phyloP scores from a whole-genome alignment of 2,797 vertebrate species.

The Sebastes steindachneri region DNA sequence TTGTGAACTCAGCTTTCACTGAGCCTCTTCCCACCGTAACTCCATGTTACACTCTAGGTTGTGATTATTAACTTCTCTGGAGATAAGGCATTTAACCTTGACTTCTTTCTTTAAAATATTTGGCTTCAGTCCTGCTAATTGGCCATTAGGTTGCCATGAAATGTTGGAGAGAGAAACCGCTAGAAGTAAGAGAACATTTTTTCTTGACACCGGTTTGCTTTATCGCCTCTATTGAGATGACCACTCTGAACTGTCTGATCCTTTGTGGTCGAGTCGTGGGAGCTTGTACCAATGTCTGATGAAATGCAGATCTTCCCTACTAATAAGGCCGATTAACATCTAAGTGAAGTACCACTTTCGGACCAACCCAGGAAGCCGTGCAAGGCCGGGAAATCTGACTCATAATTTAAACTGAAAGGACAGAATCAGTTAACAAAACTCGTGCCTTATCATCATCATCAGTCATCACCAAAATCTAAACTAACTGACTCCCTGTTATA shows the following conservation, averaged over 20 bases:
- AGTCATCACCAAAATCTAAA: slow-evolving; percentile 36
- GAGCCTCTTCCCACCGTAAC: slow-evolving; percentile 17
- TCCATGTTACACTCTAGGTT: slow-evolving; percentile 35
- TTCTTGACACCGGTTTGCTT: slow-evolving; percentile 26
- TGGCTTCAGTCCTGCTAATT: slow-evolving; percentile 57
- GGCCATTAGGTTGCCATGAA: slow-evolving; percentile 43
- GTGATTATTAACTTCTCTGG: slow-evolving; percentile 58
- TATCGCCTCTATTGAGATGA: slow-evolving; percentile 20
- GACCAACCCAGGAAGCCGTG: slow-evolving; percentile 35
- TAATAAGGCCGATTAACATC: slow-evolving; percentile 67
- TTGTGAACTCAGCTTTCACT: slow-evolving; percentile 5
- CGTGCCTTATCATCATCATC: slow-evolving; percentile 52
- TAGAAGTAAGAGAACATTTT: slow-evolving; percentile 22
- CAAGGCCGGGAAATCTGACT: slow-evolving; percentile 29
- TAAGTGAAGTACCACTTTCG: slow-evolving; percentile 55
- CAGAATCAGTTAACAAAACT: slow-evolving; percentile 58
- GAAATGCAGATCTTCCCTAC: slow-evolving; percentile 45
- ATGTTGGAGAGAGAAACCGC: slow-evolving; percentile 26
- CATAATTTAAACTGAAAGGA: slow-evolving; percentile 63
- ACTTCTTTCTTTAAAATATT: slow-evolving; percentile 28
- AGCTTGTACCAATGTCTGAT: slow-evolving; percentile 29
- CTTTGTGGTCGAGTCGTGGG: slow-evolving; percentile 6
- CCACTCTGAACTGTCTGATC: slow-evolving; percentile 9
- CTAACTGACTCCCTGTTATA: slow-evolving; percentile 30
- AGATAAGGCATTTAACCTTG: slow-evolving; percentile 50